Conservation (phyloP, 2,797 vertebrate genomes). For the Crenichthys baileyi region DNA sequence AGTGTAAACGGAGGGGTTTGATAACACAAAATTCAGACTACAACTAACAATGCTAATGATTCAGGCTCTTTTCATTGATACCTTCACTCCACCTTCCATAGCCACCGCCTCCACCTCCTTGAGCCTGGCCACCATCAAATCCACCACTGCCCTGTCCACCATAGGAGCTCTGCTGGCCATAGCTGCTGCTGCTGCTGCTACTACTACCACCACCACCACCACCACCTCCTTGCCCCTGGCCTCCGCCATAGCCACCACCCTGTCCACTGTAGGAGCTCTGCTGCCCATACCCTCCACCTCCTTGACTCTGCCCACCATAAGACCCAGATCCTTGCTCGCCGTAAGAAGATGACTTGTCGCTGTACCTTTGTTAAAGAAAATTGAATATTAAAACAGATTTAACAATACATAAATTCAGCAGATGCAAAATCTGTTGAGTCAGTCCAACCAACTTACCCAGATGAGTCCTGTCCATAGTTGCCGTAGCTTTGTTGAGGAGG, state of each 20-base stretch:
- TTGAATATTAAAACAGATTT: not conserved
- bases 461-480: constrained; percentile 68
- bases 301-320: constrained; percentile 60
- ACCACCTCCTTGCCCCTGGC: constrained; percentile 22
- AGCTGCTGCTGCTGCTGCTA: constrained; percentile 51
- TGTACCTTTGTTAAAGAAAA: constrained; percentile 60
- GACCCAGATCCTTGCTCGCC: constrained; percentile 49
- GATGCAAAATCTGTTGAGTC: not conserved
- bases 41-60: not conserved
- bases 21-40: not conserved
- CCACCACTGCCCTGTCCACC: constrained; percentile 44
- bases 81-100: constrained; percentile 80
- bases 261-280: constrained; percentile 64
- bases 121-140: constrained; percentile 25
- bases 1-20: not conserved
- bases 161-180: constrained; percentile 67
- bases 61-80: constrained; percentile 12
- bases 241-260: constrained; percentile 24
- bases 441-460: constrained; percentile 68
- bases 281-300: constrained; percentile 58
- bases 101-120: constrained; percentile 23
- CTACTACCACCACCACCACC: constrained; percentile 34
- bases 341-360: constrained; percentile 74
- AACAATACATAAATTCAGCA: not conserved
- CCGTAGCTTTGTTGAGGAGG: constrained; percentile 69